Evolutionary conservation across 1,140 invertebrate species (phyloP), one percentile per base, ranked within the genome.

Genomic region (Cydia strobilella): DNA sequence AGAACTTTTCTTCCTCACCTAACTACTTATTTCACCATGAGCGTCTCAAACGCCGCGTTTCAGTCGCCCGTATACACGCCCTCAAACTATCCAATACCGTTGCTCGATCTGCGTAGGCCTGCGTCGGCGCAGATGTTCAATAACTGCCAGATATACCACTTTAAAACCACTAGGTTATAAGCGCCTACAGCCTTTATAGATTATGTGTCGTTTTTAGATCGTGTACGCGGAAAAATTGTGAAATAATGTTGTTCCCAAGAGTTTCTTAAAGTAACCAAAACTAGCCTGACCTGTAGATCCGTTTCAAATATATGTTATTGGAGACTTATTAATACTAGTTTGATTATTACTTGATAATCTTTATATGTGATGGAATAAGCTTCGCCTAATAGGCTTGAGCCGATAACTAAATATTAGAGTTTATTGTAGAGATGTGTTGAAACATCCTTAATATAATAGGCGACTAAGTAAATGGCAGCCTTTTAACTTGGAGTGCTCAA

Each of bases 111-210:
- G 63, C 65, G 65, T 69, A 69, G 65, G 27, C 27, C 65, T 5
- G 65, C 65, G 63, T 23, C 25, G 63, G 63, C 63, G 65, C 65
- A 69, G 65, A 69, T 69, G 65, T 39, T 35, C 65, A 35, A 69
- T 35, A 69, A 69, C n/a, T 35, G 27, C 65, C 65, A 69, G 65
- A 69, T 69, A 69, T 39, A 7, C 3, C 9, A 23, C 20, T 1
- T 2, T 20, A 59, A n/a, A 59, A 59, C 54, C 54, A 59, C 54
- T 23, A 59, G 54, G 1, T 1, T 9, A 23, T 59, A 59, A 51
- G 18, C 6, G 20, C 20, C 9, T 59, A 54, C 7, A 10, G 7
- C 3, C 18, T 59, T 9, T n/a, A 12, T 23, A 59, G 9, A 59
- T 12, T 23, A 59, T 59, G 2, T 59, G 54, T 23, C 54, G 54